Evolutionary conservation across 2,113 vertebrate genomes (phyloP), one percentile per base, ranked within the genome.

Genomic region (Hippopotamus amphibius): DNA sequence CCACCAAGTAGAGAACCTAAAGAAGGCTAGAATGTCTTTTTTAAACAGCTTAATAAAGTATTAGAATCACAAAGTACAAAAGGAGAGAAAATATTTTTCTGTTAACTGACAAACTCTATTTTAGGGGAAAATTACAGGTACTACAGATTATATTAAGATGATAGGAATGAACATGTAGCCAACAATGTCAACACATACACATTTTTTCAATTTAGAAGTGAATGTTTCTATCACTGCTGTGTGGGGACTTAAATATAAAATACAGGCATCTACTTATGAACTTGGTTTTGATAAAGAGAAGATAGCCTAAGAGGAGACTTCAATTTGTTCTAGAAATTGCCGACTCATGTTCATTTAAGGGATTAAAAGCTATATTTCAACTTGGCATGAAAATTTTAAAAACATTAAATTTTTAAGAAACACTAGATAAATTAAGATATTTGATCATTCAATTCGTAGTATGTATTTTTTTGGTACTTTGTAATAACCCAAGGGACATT

Each of bases 41-140:
- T 98, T 84, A 71, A 98, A 98, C 93, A 98, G 96, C 96, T 98
- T 98, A 98, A 97, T 96, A 94, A 77, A 80, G 13, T 97, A 97
- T 97, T 95, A 95, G 97, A 96, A 98, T 96, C 59, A 50, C 91
- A 86, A 59, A 97, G 24, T 82, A 98, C 53, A 97, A 98, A 98
- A 96, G 53, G 69, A 98, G 93, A 65, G 90, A 97, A 98, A 98
- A 98, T 98, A 97, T 98, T 99, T 98, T 97, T 97, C 97, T 98
- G 96, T 96, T 90, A 98, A 97, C 79, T 98, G 98, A 94, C 84
- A 98, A 97, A 97, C 6, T 88, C 30, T 96, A 97, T 87, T 93
- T 96, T 41, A 24, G 6, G 3, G 61, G 87, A 63, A 97, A 95
- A 96, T 89, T 96, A 88, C 93, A 97, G 90, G 61, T 88, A 30